phyloP scores from a whole-genome alignment of 2,797 vertebrate species.

The Taenioides sp. region DNA sequence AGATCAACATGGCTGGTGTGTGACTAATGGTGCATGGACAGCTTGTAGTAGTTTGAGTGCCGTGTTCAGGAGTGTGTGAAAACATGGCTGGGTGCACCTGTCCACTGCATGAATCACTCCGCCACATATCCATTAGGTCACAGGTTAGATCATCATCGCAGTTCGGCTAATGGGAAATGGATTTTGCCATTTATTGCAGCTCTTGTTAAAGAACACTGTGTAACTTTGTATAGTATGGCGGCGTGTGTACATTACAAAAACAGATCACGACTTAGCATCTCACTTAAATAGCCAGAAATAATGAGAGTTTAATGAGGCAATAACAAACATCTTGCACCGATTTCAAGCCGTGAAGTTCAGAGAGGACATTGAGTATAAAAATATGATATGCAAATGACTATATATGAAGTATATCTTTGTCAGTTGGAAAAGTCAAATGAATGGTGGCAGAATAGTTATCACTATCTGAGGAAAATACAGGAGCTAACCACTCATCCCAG shows the following conservation, averaged over 20 bases:
- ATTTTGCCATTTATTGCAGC: slow-evolving; percentile 1
- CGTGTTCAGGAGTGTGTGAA: slow-evolving; percentile 14
- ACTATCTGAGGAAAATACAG: too few species aligned
- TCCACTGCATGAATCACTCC: not conserved
- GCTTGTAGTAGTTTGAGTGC: slow-evolving; percentile 2
- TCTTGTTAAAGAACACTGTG: slow-evolving; percentile 4
- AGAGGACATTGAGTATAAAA: not conserved
- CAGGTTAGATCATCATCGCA: slow-evolving; percentile 6
- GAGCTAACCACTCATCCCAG: too few species aligned
- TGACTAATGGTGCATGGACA: slow-evolving; percentile 11
- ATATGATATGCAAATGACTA: not conserved
- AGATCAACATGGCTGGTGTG: not conserved
- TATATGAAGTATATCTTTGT: not conserved
- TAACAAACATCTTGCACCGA: not conserved
- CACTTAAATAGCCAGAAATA: not conserved
- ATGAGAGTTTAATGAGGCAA: not conserved
- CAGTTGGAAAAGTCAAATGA: not conserved
- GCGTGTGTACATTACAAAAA: not conserved
- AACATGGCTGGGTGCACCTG: slow-evolving; percentile 12
- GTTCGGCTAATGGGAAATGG: slow-evolving; percentile 6
- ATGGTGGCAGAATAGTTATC: too few species aligned
- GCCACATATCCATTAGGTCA: slow-evolving; percentile 10
- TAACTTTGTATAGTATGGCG: not conserved
- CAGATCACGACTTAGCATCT: not conserved
- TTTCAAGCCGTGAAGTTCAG: not conserved